These are phyloP conservation scores for Diabrotica undecimpunctata DNA, from an alignment of 1,140 invertebrate genomes.

Conservation along the genomic window DNA sequence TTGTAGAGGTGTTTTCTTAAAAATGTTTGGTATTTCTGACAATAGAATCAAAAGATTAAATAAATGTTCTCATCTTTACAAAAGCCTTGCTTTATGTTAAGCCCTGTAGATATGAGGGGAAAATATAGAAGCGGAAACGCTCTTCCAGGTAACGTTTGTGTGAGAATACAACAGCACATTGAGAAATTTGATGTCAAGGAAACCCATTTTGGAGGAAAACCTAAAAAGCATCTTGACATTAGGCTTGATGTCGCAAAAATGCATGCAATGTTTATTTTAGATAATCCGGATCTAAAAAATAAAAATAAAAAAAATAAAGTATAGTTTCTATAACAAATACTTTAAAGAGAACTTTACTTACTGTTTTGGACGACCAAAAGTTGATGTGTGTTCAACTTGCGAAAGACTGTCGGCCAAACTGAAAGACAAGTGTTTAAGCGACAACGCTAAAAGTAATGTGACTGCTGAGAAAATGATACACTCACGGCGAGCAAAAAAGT, in stretches of 20 bases:
- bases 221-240: neutral
- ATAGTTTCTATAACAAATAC: neutral
- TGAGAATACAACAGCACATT: neutral
- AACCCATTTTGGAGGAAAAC: no score
- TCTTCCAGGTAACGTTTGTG: neutral
- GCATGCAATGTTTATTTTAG: no score
- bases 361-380: neutral
- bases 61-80: neutral
- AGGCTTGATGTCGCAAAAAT: neutral
- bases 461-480: no score
- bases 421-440: neutral
- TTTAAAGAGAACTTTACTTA: neutral
- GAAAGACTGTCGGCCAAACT: neutral
- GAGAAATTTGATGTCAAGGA: neutral
- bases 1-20: neutral
- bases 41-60: neutral
- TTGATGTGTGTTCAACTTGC: neutral
- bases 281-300: neutral
- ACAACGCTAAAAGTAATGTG: neutral
- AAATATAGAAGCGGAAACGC: neutral
- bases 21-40: no score
- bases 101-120: neutral
- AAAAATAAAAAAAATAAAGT: neutral
- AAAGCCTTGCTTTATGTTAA: no score
- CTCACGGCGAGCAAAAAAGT: no score